A percentile compares a stretch with the other conserved stretches of the same genome.
Evolutionary conservation across 2,113 vertebrate species (phyloP).

Genomic region (Heterocephalus glaber): DNA sequence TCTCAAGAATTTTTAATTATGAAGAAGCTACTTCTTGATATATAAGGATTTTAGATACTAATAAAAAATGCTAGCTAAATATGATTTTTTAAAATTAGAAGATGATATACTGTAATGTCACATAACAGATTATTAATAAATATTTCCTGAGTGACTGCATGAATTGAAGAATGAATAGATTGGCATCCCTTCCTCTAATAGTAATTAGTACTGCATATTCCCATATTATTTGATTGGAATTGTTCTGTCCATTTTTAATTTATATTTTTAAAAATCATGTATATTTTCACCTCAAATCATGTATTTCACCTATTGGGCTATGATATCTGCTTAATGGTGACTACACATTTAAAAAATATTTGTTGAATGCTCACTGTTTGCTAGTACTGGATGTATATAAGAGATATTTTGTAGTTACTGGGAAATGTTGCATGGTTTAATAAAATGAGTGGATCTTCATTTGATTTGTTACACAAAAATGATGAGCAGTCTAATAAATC

Average conservation of each 20-base stretch:
- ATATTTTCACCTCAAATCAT: background rate
- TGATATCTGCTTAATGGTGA: background rate
- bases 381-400: background rate
- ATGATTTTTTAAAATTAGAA: background rate
- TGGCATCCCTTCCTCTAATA: background rate
- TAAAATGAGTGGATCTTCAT: background rate
- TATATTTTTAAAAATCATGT: background rate
- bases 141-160: background rate
- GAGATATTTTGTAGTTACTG: background rate
- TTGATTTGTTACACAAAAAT: background rate
- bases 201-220: background rate
- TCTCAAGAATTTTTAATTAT: constrained; percentile 32
- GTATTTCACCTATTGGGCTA: background rate
- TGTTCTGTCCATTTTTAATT: background rate
- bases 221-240: background rate
- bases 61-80: background rate
- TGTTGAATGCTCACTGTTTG: background rate
- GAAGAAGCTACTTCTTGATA: background rate
- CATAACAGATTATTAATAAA: background rate
- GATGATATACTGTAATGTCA: background rate
- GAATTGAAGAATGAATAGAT: background rate
- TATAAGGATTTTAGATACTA: background rate
- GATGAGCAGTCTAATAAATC: background rate
- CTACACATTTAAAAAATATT: background rate
- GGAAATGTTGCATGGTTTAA: background rate